These are phyloP conservation scores for Jacana jacana DNA, from an alignment of 2,113 vertebrate genomes.

Conservation along the genomic window DNA sequence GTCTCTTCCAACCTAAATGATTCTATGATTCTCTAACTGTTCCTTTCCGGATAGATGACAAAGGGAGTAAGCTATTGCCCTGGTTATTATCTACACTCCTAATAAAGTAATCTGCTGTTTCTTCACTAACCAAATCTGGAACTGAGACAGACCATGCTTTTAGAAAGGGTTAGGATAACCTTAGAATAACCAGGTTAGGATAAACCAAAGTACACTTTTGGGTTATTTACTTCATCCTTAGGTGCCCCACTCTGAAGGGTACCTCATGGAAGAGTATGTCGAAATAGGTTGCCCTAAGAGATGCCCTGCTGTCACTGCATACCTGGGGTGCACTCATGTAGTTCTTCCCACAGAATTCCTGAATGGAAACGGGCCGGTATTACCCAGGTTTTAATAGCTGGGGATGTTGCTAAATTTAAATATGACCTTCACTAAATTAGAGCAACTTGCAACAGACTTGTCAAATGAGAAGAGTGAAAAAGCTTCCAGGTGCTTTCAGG, in stretches of 20 bases:
- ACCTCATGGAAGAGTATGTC: background rate
- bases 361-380: background rate
- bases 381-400: background rate
- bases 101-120: background rate
- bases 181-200: background rate
- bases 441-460: background rate
- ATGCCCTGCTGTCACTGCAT: background rate
- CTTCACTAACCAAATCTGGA: background rate
- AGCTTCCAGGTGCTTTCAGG: background rate
- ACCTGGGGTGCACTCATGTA: fast-evolving
- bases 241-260: background rate
- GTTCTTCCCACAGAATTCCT: background rate
- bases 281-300: background rate
- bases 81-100: background rate
- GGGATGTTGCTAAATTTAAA: slow-evolving; percentile 11
- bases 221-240: background rate
- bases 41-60: background rate
- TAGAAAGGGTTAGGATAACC: background rate
- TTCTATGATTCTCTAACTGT: too few relatives aligned
- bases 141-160: background rate
- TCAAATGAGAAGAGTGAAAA: background rate
- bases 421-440: slow-evolving; percentile 4
- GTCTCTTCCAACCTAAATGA: too few relatives aligned
- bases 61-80: background rate
- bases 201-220: background rate